phyloP scores from a whole-genome alignment of 2,113 vertebrate genomes.

The Pica pica region DNA sequence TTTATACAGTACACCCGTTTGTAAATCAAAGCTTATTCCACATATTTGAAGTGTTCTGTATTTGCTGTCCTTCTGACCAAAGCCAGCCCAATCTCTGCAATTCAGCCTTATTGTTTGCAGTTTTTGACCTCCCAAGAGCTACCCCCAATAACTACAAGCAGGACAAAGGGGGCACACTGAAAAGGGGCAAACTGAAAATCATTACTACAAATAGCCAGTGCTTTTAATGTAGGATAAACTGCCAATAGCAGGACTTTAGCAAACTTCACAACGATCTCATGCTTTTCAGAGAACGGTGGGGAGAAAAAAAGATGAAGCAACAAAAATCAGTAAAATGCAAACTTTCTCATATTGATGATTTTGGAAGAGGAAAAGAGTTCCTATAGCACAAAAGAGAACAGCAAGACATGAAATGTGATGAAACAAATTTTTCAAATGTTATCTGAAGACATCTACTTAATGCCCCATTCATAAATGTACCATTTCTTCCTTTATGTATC shows the following conservation, averaged over 20 bases:
- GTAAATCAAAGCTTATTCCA: background rate
- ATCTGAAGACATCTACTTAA: background rate
- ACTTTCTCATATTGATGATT: background rate
- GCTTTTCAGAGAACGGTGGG: background rate
- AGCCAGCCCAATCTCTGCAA: background rate
- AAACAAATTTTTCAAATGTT: background rate
- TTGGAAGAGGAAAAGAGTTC: background rate
- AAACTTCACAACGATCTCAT: background rate
- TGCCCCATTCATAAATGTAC: background rate
- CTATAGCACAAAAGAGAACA: background rate
- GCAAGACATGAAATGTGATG: background rate
- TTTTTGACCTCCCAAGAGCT: background rate
- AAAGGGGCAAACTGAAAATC: background rate
- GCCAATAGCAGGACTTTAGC: background rate
- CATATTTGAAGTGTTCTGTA: background rate
- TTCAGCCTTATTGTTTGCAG: background rate
- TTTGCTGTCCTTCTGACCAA: background rate
- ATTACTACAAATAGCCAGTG: background rate
- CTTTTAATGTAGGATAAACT: background rate
- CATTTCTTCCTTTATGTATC: background rate
- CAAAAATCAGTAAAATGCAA: background rate
- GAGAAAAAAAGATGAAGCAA: background rate
- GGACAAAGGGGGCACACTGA: background rate
- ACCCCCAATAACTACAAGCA: background rate
- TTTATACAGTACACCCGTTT: background rate